Evolutionary conservation across 2,888 invertebrate genomes (phyloP).

Genomic region (Mimas tiliae): DNA sequence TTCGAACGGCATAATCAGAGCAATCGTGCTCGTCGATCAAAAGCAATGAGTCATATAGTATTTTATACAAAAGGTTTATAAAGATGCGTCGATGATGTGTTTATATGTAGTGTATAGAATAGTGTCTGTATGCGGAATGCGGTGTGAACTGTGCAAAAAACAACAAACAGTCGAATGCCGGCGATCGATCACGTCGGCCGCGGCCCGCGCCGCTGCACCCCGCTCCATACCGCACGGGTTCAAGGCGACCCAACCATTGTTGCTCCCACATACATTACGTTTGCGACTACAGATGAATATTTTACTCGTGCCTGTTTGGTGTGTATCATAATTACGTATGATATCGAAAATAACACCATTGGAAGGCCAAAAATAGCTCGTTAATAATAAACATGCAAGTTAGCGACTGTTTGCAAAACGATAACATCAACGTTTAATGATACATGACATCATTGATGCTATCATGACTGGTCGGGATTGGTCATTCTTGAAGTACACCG

Average conservation of each 20-base stretch:
- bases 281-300: neutral
- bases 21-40: neutral
- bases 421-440: conserved; percentile 21
- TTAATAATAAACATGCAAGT: conserved; percentile 21
- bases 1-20: conserved; percentile 5
- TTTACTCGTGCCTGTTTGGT: neutral
- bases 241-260: conserved; percentile 41
- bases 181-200: conserved; percentile 24
- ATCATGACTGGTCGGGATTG: conserved; percentile 1
- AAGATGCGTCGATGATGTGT: conserved; percentile 32
- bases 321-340: neutral
- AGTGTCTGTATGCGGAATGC: conserved; percentile 30
- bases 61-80: conserved; percentile 17
- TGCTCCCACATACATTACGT: conserved; percentile 31
- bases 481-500: neutral
- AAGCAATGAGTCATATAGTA: neutral
- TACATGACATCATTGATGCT: conserved; percentile 22
- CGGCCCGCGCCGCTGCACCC: conserved; percentile 29
- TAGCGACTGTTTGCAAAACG: conserved; percentile 12
- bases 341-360: neutral
- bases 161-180: conserved; percentile 41
- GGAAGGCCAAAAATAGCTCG: conserved; percentile 2
- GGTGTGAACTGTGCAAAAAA: conserved; percentile 45
- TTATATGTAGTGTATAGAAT: conserved; percentile 33
- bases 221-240: conserved; percentile 36